Percentiles rank a stretch among this genome's conserved stretches.
Conservation (phyloP, 2,888 invertebrate species). For the Parochlus steinenii region DNA sequence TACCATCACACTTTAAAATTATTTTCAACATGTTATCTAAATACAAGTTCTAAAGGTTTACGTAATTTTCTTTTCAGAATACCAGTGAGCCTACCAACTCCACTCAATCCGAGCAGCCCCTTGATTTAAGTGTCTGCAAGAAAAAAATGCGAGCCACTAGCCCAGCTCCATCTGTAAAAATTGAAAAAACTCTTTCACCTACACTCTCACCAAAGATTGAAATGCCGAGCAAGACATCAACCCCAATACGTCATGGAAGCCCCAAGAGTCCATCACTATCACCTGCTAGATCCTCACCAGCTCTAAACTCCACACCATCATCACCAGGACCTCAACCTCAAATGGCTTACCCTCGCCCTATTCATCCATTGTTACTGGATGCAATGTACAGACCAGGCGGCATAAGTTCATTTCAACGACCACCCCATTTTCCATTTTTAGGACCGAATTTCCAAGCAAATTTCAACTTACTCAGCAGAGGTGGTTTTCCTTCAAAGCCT, state of each 20-base stretch:
- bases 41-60: too few species aligned
- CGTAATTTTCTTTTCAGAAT: too few species aligned
- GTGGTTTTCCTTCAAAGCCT: constrained; percentile 47
- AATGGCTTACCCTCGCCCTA: constrained; percentile 66
- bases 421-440: constrained; percentile 69
- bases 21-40: too few species aligned
- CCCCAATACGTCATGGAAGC: constrained; percentile 32
- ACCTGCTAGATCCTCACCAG: constrained; percentile 14
- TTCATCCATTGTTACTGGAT: constrained; percentile 63
- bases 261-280: constrained; percentile 21
- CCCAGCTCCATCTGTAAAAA: constrained; percentile 6
- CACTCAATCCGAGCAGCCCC: constrained; percentile 41
- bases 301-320: constrained; percentile 9
- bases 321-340: constrained; percentile 12
- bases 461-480: constrained; percentile 36
- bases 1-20: too few species aligned
- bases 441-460: constrained; percentile 50
- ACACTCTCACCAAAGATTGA: constrained; percentile 9
- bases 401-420: constrained; percentile 41
- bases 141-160: constrained; percentile 30
- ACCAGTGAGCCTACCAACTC: too few species aligned
- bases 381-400: constrained; percentile 51
- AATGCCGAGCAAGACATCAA: constrained; percentile 29
- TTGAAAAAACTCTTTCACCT: not conserved
- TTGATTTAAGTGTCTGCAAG: constrained; percentile 52